A percentile compares a stretch with the other conserved stretches of the same genome.
phyloP scores from a whole-genome alignment of 2,797 vertebrate genomes.

The Acanthis flammea region DNA sequence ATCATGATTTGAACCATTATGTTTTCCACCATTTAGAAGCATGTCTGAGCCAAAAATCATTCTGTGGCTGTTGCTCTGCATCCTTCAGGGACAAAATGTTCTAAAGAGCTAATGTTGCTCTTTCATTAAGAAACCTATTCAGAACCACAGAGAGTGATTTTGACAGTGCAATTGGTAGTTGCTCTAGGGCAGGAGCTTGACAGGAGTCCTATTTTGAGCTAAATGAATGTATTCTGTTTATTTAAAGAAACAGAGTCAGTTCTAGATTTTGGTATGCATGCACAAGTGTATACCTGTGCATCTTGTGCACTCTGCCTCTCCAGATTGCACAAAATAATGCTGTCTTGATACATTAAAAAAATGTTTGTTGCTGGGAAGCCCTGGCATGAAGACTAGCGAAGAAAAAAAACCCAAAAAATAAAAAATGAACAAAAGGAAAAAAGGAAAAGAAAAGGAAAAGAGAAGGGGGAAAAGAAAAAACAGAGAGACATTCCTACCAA shows the following conservation, averaged over 20 bases:
- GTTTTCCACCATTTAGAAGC: slow-evolving; percentile 17
- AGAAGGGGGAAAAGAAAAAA: accelerated
- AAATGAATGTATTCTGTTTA: slow-evolving; percentile 47
- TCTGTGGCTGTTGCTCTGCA: slow-evolving; percentile 18
- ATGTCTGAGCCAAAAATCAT: slow-evolving; percentile 42
- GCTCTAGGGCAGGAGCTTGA: slow-evolving; percentile 47
- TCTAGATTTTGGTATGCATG: not conserved
- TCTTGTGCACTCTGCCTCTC: not conserved
- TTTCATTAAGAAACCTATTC: slow-evolving; percentile 64
- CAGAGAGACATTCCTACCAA: not conserved
- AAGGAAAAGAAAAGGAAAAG: accelerated
- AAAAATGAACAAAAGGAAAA: not conserved
- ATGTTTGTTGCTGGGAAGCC: not conserved
- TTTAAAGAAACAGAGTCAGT: slow-evolving; percentile 35
- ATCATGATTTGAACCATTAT: slow-evolving; percentile 7
- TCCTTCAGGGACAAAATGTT: slow-evolving; percentile 65
- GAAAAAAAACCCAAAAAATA: accelerated
- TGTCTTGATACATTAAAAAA: not conserved
- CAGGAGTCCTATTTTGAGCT: slow-evolving; percentile 46
- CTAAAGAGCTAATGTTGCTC: slow-evolving; percentile 61
- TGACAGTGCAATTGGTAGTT: slow-evolving; percentile 43
- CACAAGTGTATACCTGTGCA: not conserved
- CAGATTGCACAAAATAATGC: not conserved
- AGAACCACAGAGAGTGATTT: slow-evolving; percentile 56
- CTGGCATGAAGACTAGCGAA: not conserved